These are phyloP conservation scores for Zoanthus gigantus DNA, from an alignment of 92 coral and sea anemone genomes.

Conservation along the genomic window DNA sequence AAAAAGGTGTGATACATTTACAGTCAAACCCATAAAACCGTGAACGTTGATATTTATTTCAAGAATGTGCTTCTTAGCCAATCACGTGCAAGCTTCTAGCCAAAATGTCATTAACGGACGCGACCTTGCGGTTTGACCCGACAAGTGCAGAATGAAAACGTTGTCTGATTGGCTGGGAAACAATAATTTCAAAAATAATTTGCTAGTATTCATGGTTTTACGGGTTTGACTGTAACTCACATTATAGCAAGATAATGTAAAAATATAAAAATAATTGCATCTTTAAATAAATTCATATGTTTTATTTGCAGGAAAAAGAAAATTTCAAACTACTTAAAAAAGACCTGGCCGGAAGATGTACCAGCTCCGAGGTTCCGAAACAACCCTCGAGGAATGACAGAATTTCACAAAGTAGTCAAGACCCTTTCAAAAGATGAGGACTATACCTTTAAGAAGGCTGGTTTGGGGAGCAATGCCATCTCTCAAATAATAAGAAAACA, in stretches of 20 bases:
- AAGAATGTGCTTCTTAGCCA: constrained; percentile 33
- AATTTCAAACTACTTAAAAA: constrained; percentile 58
- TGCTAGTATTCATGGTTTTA: constrained; percentile 24
- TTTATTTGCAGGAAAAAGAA: constrained; percentile 54
- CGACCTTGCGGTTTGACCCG: constrained; percentile 42
- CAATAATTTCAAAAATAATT: not conserved
- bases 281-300: constrained; percentile 7
- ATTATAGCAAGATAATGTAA: constrained; percentile 11
- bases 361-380: constrained; percentile 65
- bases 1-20: constrained; percentile 17
- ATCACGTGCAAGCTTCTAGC: constrained; percentile 34
- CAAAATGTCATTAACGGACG: constrained; percentile 23
- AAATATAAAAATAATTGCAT: constrained; percentile 4
- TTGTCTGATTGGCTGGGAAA: constrained; percentile 22
- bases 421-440: constrained; percentile 49
- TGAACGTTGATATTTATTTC: constrained; percentile 26
- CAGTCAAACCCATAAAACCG: constrained; percentile 29
- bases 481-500: constrained; percentile 56
- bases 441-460: constrained; percentile 49
- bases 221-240: constrained; percentile 25
- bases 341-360: constrained; percentile 51
- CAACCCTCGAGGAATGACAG: constrained; percentile 47
- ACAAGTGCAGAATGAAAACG: constrained; percentile 31
- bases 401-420: constrained; percentile 48
- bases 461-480: constrained; percentile 61